Conservation (phyloP, 2,113 vertebrate genomes). For the Halichoerus grypus region DNA sequence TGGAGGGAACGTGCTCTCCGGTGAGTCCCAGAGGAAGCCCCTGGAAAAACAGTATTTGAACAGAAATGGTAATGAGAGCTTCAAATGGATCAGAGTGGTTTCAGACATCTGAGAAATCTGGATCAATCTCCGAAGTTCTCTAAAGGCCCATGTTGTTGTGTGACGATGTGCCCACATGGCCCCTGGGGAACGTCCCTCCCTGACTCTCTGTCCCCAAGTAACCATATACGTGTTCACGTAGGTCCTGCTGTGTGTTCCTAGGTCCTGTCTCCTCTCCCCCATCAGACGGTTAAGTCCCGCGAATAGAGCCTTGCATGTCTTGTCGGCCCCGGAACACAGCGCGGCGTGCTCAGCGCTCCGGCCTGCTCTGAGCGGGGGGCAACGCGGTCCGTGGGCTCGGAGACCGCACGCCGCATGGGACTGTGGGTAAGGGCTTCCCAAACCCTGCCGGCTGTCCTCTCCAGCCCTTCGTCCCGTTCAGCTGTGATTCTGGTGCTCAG, state of each 20-base stretch:
- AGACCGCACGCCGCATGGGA: neutral
- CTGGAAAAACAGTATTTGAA: neutral
- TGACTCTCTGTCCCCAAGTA: rapidly evolving
- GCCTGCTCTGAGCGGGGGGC: neutral
- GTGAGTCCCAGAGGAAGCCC: neutral
- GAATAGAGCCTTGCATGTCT: neutral
- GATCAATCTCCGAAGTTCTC: neutral
- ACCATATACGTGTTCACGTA: neutral
- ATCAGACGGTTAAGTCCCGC: neutral
- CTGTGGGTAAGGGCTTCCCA: neutral
- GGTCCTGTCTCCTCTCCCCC: neutral
- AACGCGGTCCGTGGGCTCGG: rapidly evolving
- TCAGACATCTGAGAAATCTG: neutral
- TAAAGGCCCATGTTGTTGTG: rapidly evolving
- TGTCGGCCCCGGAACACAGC: rapidly evolving
- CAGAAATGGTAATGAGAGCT: neutral
- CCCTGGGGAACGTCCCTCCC: neutral
- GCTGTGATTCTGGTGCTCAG: neutral
- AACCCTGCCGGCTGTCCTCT: rapidly evolving
- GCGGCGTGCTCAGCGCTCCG: rapidly evolving
- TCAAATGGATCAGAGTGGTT: neutral
- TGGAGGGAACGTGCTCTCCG: neutral
- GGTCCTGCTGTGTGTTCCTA: neutral
- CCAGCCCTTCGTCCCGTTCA: neutral
- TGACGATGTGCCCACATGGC: neutral